A percentile compares a stretch with the other conserved stretches of the same genome.
Evolutionary conservation across 2,888 invertebrate genomes (phyloP).

Genomic region (Tridacna crocea): DNA sequence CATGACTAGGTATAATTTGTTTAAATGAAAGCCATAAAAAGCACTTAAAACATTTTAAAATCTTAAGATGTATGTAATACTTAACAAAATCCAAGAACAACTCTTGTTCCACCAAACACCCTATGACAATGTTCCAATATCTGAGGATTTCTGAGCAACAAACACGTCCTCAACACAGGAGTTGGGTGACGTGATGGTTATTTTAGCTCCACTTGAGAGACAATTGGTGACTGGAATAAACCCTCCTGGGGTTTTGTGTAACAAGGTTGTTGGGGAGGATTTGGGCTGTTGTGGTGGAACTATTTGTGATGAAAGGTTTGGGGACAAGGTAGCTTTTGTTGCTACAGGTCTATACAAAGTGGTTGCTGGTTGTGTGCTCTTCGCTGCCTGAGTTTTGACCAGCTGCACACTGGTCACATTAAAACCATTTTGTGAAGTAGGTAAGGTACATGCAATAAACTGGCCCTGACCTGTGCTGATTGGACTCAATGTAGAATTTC

Average conservation of each 20-base stretch:
- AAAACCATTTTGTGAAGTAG: constrained; percentile 37
- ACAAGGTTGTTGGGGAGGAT: constrained; percentile 27
- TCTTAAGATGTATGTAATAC: too few species aligned
- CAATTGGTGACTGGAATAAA: constrained; percentile 47
- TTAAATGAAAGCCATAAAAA: too few species aligned
- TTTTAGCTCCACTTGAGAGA: constrained; percentile 7
- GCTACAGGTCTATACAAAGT: constrained; percentile 52
- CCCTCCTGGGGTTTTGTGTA: constrained; percentile 47
- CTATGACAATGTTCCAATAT: constrained; percentile 20
- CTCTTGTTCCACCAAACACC: too few species aligned
- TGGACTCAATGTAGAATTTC: constrained; percentile 25
- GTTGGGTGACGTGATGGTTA: constrained; percentile 14
- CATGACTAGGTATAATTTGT: too few species aligned
- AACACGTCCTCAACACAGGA: constrained; percentile 1
- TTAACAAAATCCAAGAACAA: too few species aligned
- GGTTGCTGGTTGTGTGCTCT: constrained; percentile 7
- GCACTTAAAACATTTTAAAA: too few species aligned
- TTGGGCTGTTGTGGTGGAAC: constrained; percentile 47
- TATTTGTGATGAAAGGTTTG: constrained; percentile 46
- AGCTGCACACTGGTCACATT: constrained; percentile 46
- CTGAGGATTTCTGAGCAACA: neutral
- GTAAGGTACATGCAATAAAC: constrained; percentile 51
- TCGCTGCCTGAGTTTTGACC: constrained; percentile 24
- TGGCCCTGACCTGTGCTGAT: constrained; percentile 43
- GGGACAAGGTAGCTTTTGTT: constrained; percentile 50